A percentile compares a stretch with the other conserved stretches of the same genome.
Conservation (phyloP, 53 echinoderm and acorn worm genomes). For the Arbacia lixula region DNA sequence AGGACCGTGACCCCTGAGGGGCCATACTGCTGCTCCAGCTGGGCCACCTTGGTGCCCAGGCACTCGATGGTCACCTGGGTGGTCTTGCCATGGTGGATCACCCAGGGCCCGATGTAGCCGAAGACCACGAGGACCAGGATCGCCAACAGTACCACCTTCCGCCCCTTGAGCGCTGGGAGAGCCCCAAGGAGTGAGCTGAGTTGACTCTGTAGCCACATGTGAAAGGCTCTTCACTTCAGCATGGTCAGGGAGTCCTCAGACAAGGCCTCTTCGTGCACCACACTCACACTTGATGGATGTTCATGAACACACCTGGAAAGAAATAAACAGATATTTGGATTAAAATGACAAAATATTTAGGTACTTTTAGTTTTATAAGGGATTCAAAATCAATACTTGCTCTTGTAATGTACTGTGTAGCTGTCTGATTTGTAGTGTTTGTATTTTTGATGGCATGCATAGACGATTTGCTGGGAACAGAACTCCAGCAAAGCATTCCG, state of each 20-base stretch:
- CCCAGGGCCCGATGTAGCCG: slow-evolving; percentile 89
- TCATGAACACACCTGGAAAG: too few species aligned
- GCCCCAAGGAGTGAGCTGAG: slow-evolving; percentile 61
- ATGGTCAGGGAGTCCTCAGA: not conserved
- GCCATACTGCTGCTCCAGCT: slow-evolving; percentile 59
- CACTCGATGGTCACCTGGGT: slow-evolving; percentile 87
- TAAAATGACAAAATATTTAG: too few species aligned
- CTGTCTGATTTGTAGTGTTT: too few species aligned
- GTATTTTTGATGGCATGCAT: too few species aligned
- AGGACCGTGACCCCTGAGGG: slow-evolving; percentile 65
- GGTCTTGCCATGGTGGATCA: slow-evolving; percentile 86
- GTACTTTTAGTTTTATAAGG: too few species aligned
- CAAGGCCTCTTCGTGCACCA: not conserved
- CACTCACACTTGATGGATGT: slow-evolving; percentile 2
- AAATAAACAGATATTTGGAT: too few species aligned
- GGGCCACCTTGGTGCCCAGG: slow-evolving; percentile 74
- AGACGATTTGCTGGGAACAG: too few species aligned
- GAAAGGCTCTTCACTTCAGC: not conserved
- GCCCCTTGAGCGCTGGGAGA: slow-evolving; percentile 66
- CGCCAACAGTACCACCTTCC: slow-evolving; percentile 64
- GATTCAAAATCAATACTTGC: too few species aligned
- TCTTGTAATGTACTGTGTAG: too few species aligned
- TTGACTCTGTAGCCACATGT: slow-evolving; percentile 68
- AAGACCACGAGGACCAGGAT: slow-evolving; percentile 69
- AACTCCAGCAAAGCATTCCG: too few species aligned